Conservation (phyloP, 2,113 vertebrate genomes). For the Dendropsophus ebraccatus region DNA sequence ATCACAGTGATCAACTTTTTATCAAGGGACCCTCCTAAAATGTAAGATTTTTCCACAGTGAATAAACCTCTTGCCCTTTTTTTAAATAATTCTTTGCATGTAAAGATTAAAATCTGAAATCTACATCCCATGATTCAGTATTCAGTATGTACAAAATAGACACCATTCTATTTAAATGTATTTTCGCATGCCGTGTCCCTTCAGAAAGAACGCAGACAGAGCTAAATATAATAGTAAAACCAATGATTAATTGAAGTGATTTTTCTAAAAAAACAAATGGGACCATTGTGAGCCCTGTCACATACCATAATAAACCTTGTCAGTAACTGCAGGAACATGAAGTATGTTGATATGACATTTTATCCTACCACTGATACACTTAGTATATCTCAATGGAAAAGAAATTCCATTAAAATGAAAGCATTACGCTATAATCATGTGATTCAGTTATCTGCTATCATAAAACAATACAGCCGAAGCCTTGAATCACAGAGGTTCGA, state of each 20-base stretch:
- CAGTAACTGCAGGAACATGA: conserved; percentile 1
- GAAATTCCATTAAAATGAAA: conserved; percentile 1
- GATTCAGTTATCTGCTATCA: conserved; percentile 23
- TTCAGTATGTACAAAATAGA: neutral
- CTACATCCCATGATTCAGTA: too few species aligned
- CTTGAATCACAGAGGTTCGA: neutral
- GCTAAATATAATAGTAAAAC: neutral
- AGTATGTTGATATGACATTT: conserved; percentile 1
- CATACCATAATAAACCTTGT: conserved; percentile 3
- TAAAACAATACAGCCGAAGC: conserved; percentile 20
- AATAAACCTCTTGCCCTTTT: too few species aligned
- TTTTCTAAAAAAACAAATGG: neutral
- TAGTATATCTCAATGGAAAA: conserved; percentile 17
- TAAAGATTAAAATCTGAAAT: too few species aligned
- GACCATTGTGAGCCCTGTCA: neutral
- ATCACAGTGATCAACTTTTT: too few species aligned
- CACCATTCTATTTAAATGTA: neutral
- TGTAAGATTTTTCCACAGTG: too few species aligned
- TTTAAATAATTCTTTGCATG: too few species aligned
- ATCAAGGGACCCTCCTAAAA: too few species aligned
- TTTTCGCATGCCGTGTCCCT: neutral
- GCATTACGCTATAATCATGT: neutral
- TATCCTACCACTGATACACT: neutral
- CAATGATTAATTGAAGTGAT: neutral
- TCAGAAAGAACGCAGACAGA: neutral